Conservation (phyloP, 2,797 vertebrate species). For the Sebastes wilsoni region DNA sequence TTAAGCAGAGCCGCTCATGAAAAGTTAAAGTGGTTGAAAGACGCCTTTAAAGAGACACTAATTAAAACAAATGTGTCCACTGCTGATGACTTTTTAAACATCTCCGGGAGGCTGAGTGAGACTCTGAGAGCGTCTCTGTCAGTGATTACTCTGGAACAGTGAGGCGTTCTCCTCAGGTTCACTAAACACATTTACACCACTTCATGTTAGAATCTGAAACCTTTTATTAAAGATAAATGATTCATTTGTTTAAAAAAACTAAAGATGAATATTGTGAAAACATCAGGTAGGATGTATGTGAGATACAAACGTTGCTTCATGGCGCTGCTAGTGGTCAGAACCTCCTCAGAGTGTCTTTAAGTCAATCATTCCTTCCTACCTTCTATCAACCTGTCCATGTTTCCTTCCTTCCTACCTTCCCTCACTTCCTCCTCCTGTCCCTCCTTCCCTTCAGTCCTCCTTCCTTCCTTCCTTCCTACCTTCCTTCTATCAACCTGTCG, state of each 20-base stretch:
- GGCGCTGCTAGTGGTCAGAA: no score
- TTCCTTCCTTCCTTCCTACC: neutral
- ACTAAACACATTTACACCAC: no score
- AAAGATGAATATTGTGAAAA: no score
- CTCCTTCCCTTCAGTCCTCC: neutral
- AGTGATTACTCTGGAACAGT: neutral
- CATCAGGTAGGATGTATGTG: neutral
- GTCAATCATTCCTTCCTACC: neutral
- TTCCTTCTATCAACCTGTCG: neutral
- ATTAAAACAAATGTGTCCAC: constrained; percentile 76
- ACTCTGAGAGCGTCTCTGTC: neutral
- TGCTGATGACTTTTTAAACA: constrained; percentile 63
- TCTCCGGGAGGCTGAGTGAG: constrained; percentile 9
- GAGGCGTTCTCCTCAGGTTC: no score
- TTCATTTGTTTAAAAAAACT: no score
- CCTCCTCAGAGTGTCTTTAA: neutral
- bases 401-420: neutral
- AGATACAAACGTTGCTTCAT: neutral
- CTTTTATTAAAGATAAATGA: neutral
- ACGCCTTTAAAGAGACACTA: constrained; percentile 67
- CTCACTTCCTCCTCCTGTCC: neutral
- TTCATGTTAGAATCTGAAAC: neutral
- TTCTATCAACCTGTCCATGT: neutral
- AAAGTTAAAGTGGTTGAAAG: constrained; percentile 55
- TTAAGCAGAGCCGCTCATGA: constrained; percentile 21